Conservation (phyloP, 1,140 invertebrate species). For the Metopolophium dirhodum region DNA sequence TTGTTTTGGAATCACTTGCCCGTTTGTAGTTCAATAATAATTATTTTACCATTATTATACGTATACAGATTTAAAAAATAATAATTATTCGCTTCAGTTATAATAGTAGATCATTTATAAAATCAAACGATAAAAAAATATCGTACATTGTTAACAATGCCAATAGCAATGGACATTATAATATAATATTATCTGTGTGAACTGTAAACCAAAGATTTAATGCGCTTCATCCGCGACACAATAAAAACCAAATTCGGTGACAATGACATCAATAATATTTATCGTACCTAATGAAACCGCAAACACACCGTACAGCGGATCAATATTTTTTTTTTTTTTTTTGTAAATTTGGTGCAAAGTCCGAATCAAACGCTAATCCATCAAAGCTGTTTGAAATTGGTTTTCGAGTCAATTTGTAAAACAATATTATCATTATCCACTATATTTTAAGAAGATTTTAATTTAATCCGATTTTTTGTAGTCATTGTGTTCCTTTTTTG, state of each 20-base stretch:
- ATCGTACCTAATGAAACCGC: neutral
- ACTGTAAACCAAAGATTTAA: neutral
- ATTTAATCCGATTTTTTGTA: neutral
- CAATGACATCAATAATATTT: neutral
- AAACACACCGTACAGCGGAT: too few relatives aligned
- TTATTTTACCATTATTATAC: neutral
- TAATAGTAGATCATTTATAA: neutral
- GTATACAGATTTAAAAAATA: neutral
- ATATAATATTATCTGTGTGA: neutral
- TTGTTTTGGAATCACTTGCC: neutral
- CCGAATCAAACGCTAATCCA: neutral
- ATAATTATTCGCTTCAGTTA: conserved; percentile 5
- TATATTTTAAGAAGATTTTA: neutral
- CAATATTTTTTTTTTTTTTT: neutral
- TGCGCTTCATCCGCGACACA: neutral
- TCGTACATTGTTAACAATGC: neutral
- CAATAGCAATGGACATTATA: neutral
- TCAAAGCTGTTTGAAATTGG: neutral
- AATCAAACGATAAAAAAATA: neutral
- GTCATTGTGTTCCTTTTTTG: neutral
- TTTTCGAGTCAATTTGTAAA: neutral
- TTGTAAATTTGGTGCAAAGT: neutral
- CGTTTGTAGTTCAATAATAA: neutral
- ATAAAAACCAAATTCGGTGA: neutral
- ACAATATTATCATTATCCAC: neutral